These are phyloP conservation scores for Microctenopoma stevenorrisi DNA, from an alignment of 2,797 vertebrate species.

Conservation along the genomic window DNA sequence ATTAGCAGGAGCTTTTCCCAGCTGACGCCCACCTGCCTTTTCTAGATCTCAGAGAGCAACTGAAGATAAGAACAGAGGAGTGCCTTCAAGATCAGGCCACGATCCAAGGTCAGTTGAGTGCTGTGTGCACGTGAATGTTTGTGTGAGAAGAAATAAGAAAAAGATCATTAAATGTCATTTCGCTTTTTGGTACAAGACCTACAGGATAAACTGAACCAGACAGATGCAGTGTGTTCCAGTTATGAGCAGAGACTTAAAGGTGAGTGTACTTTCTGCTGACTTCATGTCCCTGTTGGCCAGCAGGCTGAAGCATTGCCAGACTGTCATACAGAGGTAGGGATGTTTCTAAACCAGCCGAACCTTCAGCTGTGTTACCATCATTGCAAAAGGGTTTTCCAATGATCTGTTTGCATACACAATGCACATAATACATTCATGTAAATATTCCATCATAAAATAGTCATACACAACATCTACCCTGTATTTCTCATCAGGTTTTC, in stretches of 20 bases:
- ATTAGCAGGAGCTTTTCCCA: neutral
- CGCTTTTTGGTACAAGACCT: slow-evolving; percentile 33
- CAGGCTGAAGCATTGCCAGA: neutral
- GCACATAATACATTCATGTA: no score
- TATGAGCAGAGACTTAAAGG: neutral
- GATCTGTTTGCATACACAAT: no score
- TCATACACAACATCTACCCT: no score
- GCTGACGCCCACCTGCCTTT: neutral
- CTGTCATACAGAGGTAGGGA: no score
- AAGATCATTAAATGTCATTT: neutral
- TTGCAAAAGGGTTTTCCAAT: no score
- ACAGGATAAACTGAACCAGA: slow-evolving; percentile 42
- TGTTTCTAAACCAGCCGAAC: no score
- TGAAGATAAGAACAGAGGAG: slow-evolving; percentile 21
- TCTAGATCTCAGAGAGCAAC: slow-evolving; percentile 44
- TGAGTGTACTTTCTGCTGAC: slow-evolving; percentile 15
- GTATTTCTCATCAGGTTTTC: no score
- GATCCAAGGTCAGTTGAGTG: slow-evolving; percentile 44
- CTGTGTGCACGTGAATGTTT: neutral
- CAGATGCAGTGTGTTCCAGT: slow-evolving; percentile 12
- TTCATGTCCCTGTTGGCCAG: neutral
- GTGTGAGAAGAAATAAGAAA: neutral
- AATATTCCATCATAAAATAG: no score
- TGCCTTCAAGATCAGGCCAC: slow-evolving; percentile 6
- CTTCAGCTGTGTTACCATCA: no score